Conservation (phyloP, 2,888 invertebrate species). For the Torymus auratus region DNA sequence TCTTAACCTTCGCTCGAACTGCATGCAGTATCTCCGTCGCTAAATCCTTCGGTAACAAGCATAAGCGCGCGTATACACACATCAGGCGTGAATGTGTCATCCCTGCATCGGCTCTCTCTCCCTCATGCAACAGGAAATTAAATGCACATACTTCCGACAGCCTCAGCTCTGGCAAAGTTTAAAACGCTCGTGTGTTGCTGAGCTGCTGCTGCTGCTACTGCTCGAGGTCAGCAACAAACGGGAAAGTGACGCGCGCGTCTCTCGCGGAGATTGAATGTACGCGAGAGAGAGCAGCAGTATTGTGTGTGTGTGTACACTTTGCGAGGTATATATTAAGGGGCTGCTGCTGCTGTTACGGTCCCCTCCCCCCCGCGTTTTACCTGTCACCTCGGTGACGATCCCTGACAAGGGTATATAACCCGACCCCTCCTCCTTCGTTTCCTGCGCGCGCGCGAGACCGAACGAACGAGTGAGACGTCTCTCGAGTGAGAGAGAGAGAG, state of each 20-base stretch:
- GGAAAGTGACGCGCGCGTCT: constrained; percentile 38
- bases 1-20: no score
- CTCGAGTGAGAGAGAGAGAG: constrained; percentile 32
- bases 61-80: no score
- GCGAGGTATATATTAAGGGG: not conserved
- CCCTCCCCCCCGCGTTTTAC: constrained; percentile 65
- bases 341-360: not conserved
- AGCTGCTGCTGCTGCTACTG: no score
- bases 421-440: constrained; percentile 63
- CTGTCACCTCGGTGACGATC: constrained; percentile 75
- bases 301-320: constrained; percentile 1
- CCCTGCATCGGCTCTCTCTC: no score
- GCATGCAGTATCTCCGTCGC: no score
- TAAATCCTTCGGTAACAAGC: no score
- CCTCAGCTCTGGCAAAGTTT: constrained; percentile 28
- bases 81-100: no score
- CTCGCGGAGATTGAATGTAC: constrained; percentile 40
- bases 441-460: not conserved
- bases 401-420: constrained; percentile 72
- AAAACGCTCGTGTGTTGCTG: constrained; percentile 1
- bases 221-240: constrained; percentile 49
- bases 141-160: constrained; percentile 49
- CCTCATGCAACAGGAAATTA: constrained; percentile 48
- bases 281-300: not conserved
- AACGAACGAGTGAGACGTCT: constrained; percentile 22